A percentile compares a stretch with the other conserved stretches of the same genome.
Evolutionary conservation across 2,797 vertebrate species (phyloP).

Genomic region (Rhinatrema bivittatum): DNA sequence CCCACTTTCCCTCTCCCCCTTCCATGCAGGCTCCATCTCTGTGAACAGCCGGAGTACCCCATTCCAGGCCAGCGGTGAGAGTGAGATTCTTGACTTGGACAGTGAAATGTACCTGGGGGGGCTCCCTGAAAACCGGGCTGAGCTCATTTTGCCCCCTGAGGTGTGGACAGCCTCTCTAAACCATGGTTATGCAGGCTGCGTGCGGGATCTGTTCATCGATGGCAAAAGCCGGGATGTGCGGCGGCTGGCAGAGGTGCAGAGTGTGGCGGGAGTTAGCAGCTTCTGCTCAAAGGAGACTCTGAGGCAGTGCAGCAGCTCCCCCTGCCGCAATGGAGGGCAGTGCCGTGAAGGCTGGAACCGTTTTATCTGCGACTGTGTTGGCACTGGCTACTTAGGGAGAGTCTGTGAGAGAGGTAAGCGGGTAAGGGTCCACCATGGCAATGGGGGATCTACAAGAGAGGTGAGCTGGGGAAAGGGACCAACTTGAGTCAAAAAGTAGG

Average conservation of each 20-base stretch:
- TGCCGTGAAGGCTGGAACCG: slow-evolving; percentile 93
- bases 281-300: slow-evolving; percentile 81
- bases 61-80: slow-evolving; percentile 81
- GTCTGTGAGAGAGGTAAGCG: slow-evolving; percentile 81
- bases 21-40: slow-evolving; percentile 67
- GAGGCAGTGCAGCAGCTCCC: slow-evolving; percentile 66
- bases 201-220: slow-evolving; percentile 85
- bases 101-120: slow-evolving; percentile 88
- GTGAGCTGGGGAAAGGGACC: no score
- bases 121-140: slow-evolving; percentile 69
- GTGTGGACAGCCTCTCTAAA: slow-evolving; percentile 82
- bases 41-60: slow-evolving; percentile 83
- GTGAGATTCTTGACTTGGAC: slow-evolving; percentile 84
- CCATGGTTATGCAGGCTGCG: slow-evolving; percentile 85
- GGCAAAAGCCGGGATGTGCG: slow-evolving; percentile 83
- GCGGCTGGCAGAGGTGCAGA: slow-evolving; percentile 71
- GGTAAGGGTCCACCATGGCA: background rate
- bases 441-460: background rate
- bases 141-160: slow-evolving; percentile 73
- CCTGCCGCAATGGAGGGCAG: slow-evolving; percentile 72
- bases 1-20: background rate
- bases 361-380: slow-evolving; percentile 81
- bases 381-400: slow-evolving; percentile 77
- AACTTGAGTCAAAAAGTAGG: background rate
- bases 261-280: slow-evolving; percentile 63